A percentile compares a stretch with the other conserved stretches of the same genome.
These are phyloP conservation scores for Epinephelus awoara DNA, from an alignment of 2,797 vertebrate species.

Conservation along the genomic window DNA sequence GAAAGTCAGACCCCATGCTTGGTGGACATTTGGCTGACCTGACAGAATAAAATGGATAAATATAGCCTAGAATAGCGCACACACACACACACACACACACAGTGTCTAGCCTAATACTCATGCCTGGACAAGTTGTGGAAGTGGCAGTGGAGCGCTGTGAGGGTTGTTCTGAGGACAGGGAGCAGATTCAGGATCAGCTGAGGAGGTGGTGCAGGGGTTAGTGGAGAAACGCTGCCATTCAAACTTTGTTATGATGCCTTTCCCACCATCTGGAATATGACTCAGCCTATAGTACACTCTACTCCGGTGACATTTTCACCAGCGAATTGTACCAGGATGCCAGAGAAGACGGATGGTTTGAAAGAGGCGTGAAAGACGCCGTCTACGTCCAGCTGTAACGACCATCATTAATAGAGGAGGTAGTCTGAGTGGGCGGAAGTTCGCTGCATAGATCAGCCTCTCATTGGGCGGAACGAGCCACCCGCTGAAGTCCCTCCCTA, in stretches of 20 bases:
- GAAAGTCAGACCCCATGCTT: conserved; percentile 13
- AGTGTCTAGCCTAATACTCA: conserved; percentile 15
- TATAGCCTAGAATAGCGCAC: conserved; percentile 16
- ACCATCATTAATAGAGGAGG: no score
- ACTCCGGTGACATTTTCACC: not conserved
- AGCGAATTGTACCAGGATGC: not conserved
- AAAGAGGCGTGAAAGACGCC: no score
- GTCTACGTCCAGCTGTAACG: no score
- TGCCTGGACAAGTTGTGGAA: conserved; percentile 13
- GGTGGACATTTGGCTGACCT: conserved; percentile 33
- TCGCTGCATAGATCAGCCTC: no score
- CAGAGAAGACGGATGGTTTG: no score
- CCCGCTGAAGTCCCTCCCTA: no score
- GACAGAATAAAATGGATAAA: conserved; percentile 35
- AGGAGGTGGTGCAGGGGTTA: conserved; percentile 19
- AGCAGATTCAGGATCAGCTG: conserved; percentile 40
- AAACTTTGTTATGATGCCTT: conserved; percentile 19
- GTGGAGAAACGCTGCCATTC: conserved; percentile 2
- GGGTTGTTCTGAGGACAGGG: conserved; percentile 27
- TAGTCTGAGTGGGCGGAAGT: no score
- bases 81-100: conserved; percentile 2
- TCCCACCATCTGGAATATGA: not conserved
- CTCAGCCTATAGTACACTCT: not conserved
- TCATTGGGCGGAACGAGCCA: no score
- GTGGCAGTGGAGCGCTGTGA: conserved; percentile 4